Conservation (phyloP, 2,888 invertebrate species). For the Cyclophora punctaria region DNA sequence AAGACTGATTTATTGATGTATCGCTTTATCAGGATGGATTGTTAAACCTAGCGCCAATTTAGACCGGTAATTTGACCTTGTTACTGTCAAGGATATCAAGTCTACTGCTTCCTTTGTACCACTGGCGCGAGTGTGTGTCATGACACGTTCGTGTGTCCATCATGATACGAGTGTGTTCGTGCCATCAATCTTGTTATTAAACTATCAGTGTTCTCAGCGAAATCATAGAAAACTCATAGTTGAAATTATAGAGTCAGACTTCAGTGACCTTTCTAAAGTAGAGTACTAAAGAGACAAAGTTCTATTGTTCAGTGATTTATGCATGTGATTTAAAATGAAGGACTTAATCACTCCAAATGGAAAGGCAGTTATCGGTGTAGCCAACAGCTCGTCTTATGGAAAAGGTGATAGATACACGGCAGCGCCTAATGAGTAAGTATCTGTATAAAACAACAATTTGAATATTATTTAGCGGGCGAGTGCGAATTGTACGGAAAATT, state of each 20-base stretch:
- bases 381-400: constrained; percentile 58
- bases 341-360: constrained; percentile 47
- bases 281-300: constrained; percentile 1
- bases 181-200: no score
- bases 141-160: no score
- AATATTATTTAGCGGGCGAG: not conserved
- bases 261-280: no score
- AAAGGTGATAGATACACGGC: constrained; percentile 65
- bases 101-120: constrained; percentile 49
- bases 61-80: constrained; percentile 47
- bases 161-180: no score
- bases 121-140: constrained; percentile 21
- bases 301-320: constrained; percentile 6
- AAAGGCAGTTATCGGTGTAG: constrained; percentile 19
- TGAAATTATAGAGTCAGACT: no score
- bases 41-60: constrained; percentile 5
- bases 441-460: constrained; percentile 1
- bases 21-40: not conserved
- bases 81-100: constrained; percentile 63
- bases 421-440: constrained; percentile 67
- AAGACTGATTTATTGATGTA: not conserved
- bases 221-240: no score
- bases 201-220: no score
- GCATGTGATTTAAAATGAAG: constrained; percentile 43
- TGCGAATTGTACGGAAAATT: not conserved